A percentile compares a stretch with the other conserved stretches of the same genome.
These are phyloP conservation scores for Arothron firmamentum DNA, from an alignment of 2,113 vertebrate species.

Conservation along the genomic window DNA sequence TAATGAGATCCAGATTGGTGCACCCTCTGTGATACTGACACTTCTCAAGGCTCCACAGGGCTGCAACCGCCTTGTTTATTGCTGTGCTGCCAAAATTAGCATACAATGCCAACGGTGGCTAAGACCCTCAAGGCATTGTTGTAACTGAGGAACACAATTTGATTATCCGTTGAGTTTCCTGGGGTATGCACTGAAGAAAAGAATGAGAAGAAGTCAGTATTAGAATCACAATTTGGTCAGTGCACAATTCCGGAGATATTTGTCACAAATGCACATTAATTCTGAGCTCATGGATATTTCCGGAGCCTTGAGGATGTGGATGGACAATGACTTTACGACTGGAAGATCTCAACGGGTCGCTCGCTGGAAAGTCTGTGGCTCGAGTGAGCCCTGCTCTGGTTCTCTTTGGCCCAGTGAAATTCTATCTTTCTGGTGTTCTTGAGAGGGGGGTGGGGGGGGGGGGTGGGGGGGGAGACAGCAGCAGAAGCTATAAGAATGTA, in stretches of 20 bases:
- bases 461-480: constrained; percentile 21
- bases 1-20: constrained; percentile 69
- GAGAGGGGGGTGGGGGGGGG: constrained; percentile 17
- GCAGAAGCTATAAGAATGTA: constrained; percentile 58
- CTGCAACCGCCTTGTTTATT: constrained; percentile 35
- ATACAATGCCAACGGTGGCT: not conserved
- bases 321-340: constrained; percentile 48
- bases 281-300: constrained; percentile 28
- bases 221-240: not conserved
- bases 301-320: constrained; percentile 53
- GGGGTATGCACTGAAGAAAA: not conserved
- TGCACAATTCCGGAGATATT: constrained; percentile 12
- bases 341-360: constrained; percentile 35
- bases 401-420: constrained; percentile 56
- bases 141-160: too few species aligned
- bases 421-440: constrained; percentile 46
- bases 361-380: constrained; percentile 27
- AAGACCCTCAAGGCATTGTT: too few species aligned
- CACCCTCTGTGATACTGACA: constrained; percentile 46
- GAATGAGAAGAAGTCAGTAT: not conserved
- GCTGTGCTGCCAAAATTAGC: constrained; percentile 25
- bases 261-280: constrained; percentile 12
- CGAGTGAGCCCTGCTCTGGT: constrained; percentile 45
- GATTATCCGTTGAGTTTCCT: too few species aligned
- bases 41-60: constrained; percentile 34